Evolutionary conservation across 2,797 vertebrate species (phyloP).

Genomic region (Poeciliopsis paucimaculata): DNA sequence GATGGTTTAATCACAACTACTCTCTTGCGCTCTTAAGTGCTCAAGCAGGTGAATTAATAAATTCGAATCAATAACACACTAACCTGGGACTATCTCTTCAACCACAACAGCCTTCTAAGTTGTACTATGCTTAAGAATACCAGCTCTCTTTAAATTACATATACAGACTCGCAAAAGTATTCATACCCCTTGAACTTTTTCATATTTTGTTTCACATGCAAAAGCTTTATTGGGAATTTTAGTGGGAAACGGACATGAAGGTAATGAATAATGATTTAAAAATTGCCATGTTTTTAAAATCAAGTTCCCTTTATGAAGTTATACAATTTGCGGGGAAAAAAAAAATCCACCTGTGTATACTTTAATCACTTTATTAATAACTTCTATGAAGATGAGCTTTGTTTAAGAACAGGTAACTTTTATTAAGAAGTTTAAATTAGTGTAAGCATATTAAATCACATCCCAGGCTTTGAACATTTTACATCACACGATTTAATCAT

Average conservation of each 20-base stretch:
- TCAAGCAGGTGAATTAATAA: slow-evolving; percentile 1
- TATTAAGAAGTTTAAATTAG: not conserved
- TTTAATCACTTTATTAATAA: not conserved
- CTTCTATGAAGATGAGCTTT: not conserved
- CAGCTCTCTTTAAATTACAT: slow-evolving; percentile 20
- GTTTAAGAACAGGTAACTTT: too few species aligned
- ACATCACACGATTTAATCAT: not conserved
- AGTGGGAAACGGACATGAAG: not conserved
- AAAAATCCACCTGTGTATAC: not conserved
- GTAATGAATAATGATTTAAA: not conserved
- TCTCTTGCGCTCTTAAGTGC: slow-evolving; percentile 36
- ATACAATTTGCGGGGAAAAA: not conserved
- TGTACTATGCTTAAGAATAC: not conserved
- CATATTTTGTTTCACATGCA: not conserved
- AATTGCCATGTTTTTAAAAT: not conserved
- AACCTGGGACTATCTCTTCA: not conserved
- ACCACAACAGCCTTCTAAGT: not conserved
- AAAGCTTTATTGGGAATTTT: not conserved
- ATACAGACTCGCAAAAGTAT: not conserved
- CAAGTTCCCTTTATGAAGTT: not conserved
- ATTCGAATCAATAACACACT: not conserved
- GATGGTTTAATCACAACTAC: not conserved
- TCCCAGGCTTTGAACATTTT: not conserved
- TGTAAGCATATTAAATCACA: not conserved
- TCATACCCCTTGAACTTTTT: not conserved